phyloP scores from a whole-genome alignment of 2,888 invertebrate species.

The Anthophora plumipes region DNA sequence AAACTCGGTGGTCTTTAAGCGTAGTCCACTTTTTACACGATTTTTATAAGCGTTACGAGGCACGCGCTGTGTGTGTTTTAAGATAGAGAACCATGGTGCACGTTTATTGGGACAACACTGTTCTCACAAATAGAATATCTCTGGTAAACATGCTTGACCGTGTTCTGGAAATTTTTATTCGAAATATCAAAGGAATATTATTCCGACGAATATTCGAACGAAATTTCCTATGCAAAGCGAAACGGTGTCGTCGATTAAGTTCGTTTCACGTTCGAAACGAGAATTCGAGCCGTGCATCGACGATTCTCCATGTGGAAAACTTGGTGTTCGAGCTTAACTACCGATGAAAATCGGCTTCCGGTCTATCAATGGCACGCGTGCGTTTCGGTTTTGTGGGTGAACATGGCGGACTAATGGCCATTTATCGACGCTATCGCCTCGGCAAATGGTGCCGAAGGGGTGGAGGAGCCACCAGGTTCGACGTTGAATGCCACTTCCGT shows the following conservation, averaged over 20 bases:
- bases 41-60: neutral
- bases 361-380: slow-evolving; percentile 66
- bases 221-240: neutral
- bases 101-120: neutral
- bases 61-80: slow-evolving; percentile 9
- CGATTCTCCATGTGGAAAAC: slow-evolving; percentile 44
- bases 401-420: slow-evolving; percentile 72
- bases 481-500: slow-evolving; percentile 63
- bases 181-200: no score
- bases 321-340: slow-evolving; percentile 43
- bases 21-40: neutral
- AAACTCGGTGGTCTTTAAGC: slow-evolving; percentile 1
- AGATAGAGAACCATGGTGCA: no score
- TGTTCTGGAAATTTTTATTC: neutral
- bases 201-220: no score
- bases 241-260: slow-evolving; percentile 20
- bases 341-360: slow-evolving; percentile 66
- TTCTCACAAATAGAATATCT: no score
- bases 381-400: slow-evolving; percentile 68
- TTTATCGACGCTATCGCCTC: slow-evolving; percentile 76
- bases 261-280: neutral
- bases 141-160: no score
- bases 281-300: slow-evolving; percentile 7
- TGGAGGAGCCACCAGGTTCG: slow-evolving; percentile 50
- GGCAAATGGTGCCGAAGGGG: slow-evolving; percentile 73